Percentiles rank a stretch among this genome's conserved stretches.
Conservation (phyloP, 1,140 invertebrate species). For the Branchinecta lindahli region DNA sequence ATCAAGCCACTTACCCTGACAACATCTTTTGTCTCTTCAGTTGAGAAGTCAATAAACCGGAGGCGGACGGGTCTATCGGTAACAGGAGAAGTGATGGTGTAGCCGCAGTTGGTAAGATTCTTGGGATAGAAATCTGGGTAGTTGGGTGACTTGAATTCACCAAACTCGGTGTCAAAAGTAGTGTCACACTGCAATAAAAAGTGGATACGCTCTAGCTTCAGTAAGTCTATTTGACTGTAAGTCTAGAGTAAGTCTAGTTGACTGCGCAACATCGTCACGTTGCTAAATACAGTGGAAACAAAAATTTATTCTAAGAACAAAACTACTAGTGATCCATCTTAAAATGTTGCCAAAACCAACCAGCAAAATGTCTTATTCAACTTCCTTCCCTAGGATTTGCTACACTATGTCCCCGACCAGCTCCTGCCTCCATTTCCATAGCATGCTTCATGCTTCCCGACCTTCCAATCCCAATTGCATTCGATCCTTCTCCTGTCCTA, state of each 20-base stretch:
- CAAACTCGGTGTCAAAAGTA: background rate
- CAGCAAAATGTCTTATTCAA: background rate
- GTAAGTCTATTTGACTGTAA: background rate
- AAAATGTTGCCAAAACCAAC: background rate
- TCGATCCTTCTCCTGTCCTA: no score
- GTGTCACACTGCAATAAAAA: background rate
- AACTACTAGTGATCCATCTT: background rate
- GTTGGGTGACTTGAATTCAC: background rate
- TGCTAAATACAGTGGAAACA: background rate
- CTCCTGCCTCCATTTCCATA: no score
- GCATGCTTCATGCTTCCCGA: no score
- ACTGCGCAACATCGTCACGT: background rate
- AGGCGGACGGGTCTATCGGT: background rate
- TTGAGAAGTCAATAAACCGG: background rate
- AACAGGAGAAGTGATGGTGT: background rate
- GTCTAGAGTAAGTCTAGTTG: background rate
- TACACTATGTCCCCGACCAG: no score
- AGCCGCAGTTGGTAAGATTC: background rate
- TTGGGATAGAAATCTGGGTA: background rate
- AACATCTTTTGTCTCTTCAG: background rate
- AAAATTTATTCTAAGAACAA: background rate
- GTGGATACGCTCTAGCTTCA: background rate
- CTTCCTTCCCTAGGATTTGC: background rate
- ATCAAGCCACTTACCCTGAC: background rate
- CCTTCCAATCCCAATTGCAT: no score